Evolutionary conservation across 2,888 invertebrate genomes (phyloP).

Genomic region (Neria commutata): DNA sequence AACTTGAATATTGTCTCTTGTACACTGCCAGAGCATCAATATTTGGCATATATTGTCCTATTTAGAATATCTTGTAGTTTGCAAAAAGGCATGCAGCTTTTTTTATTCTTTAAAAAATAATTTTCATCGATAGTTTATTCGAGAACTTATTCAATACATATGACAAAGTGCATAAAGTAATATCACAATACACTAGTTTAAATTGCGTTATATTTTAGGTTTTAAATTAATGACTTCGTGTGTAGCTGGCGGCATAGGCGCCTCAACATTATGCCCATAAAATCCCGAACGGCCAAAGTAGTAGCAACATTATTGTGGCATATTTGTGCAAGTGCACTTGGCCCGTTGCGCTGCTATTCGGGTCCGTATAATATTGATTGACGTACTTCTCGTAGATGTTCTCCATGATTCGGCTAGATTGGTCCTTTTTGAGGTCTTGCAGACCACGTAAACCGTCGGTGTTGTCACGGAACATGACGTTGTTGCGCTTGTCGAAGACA

Average conservation of each 20-base stretch:
- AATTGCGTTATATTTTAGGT: background rate
- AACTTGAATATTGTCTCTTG: no score
- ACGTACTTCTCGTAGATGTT: slow-evolving; percentile 51
- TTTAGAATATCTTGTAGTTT: no score
- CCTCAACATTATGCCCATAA: no score
- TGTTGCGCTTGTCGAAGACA: slow-evolving; percentile 67
- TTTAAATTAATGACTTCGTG: slow-evolving; percentile 16
- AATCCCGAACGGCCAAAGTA: background rate
- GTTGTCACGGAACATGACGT: slow-evolving; percentile 68
- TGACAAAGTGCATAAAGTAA: slow-evolving; percentile 17
- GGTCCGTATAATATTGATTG: slow-evolving; percentile 39
- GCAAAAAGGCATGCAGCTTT: no score
- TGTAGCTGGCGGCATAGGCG: background rate
- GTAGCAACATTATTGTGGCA: background rate
- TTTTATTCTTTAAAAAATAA: no score
- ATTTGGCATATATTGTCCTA: no score
- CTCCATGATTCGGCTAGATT: slow-evolving; percentile 54
- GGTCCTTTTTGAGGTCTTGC: slow-evolving; percentile 49
- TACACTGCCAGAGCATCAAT: no score
- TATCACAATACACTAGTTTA: slow-evolving; percentile 21
- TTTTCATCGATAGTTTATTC: slow-evolving; percentile 15
- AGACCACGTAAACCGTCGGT: slow-evolving; percentile 53
- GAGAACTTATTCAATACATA: slow-evolving; percentile 2
- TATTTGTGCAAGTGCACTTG: background rate
- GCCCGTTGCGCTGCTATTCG: slow-evolving; percentile 18